Conservation (phyloP, 2,797 vertebrate genomes). For the Pantherophis vulpinus region DNA sequence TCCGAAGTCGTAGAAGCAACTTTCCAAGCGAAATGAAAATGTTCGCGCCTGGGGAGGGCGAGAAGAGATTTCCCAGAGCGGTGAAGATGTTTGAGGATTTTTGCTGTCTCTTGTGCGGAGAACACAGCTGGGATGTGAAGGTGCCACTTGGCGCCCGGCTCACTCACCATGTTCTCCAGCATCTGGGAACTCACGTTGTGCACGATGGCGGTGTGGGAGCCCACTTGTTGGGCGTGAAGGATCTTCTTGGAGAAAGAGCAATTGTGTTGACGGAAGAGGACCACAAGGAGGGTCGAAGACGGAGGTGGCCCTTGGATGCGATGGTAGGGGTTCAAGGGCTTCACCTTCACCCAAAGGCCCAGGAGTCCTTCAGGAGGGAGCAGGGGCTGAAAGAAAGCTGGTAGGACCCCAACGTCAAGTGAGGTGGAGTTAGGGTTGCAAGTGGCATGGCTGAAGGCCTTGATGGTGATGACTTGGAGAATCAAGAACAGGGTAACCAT, state of each 20-base stretch:
- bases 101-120: constrained; percentile 40
- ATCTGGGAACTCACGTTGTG: constrained; percentile 78
- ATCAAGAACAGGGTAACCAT: neutral
- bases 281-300: constrained; percentile 72
- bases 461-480: neutral
- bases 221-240: constrained; percentile 79
- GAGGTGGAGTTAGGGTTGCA: constrained; percentile 41
- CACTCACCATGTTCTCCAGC: constrained; percentile 78
- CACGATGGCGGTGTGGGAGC: constrained; percentile 77
- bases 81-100: constrained; percentile 9
- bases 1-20: neutral
- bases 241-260: constrained; percentile 85
- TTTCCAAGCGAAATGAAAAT: constrained; percentile 25
- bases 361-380: constrained; percentile 74
- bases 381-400: constrained; percentile 75
- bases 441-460: constrained; percentile 19
- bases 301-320: constrained; percentile 70
- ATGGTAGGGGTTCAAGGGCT: constrained; percentile 75
- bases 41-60: constrained; percentile 74
- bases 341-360: constrained; percentile 76
- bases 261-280: constrained; percentile 77
- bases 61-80: constrained; percentile 63
- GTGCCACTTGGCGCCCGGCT: constrained; percentile 67
- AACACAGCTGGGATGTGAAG: constrained; percentile 76
- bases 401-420: constrained; percentile 75